These are phyloP conservation scores for Perca flavescens DNA, from an alignment of 2,113 vertebrate species.

Conservation along the genomic window DNA sequence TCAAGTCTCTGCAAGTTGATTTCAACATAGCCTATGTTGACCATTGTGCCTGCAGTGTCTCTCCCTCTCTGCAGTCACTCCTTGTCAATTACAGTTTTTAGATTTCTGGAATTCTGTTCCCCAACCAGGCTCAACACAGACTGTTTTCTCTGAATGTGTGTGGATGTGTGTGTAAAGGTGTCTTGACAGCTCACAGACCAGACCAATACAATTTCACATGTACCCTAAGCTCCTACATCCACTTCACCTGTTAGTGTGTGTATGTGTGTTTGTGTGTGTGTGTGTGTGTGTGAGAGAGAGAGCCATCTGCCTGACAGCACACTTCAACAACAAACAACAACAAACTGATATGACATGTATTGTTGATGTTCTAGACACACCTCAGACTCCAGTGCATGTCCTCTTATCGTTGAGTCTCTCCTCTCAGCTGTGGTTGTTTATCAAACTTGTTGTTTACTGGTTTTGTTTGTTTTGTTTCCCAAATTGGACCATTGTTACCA, in stretches of 20 bases:
- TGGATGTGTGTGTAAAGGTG: background rate
- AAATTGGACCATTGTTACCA: conserved; percentile 13
- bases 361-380: conserved; percentile 46
- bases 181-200: conserved; percentile 34
- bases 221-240: conserved; percentile 8
- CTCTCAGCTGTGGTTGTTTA: conserved; percentile 50
- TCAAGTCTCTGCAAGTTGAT: background rate
- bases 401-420: conserved; percentile 37
- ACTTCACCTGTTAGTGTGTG: conserved; percentile 36
- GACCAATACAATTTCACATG: conserved; percentile 10
- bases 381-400: conserved; percentile 30
- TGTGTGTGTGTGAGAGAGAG: background rate
- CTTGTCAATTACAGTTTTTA: background rate
- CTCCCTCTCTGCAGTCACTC: background rate
- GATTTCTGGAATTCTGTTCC: background rate
- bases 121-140: background rate
- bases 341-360: conserved; percentile 35
- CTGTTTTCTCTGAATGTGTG: background rate
- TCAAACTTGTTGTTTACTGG: conserved; percentile 58
- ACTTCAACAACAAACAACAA: conserved; percentile 29
- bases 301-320: conserved; percentile 30
- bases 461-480: conserved; percentile 44
- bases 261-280: conserved; percentile 7
- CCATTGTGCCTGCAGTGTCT: background rate
- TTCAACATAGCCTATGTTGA: background rate